Base-by-base conservation (phyloP, 2,888 invertebrate genomes). In the Allygus modestus region DNA sequence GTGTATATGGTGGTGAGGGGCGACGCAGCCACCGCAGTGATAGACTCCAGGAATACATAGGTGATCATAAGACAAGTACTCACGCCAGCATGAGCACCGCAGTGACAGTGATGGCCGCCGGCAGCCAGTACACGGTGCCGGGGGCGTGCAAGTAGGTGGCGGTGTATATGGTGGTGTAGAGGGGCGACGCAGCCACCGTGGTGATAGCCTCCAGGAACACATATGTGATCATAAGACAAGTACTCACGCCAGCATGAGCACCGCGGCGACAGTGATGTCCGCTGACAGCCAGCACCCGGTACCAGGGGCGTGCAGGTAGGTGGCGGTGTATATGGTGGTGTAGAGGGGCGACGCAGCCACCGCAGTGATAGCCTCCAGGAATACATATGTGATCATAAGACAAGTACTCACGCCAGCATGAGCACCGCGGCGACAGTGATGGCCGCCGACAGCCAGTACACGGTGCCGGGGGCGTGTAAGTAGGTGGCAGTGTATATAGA, bases 21-120 rank as follows among this genome's bases (percentile, higher is more conserved):
- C 5, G 71, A 9, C 11, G 71, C 26, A 1, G 20, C 37, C 33
- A 71, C 31, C 5, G 71, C 33, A 5, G 33, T 33, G 9, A 71
- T 33, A n/a, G 31, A 33, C 33, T 71, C 71, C 61, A 61, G 33
- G 37, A 71, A 71, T n/a, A n/a, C n/a, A n/a, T n/a, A n/a, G n/a
- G n/a, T n/a, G n/a, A n/a, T n/a, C n/a, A n/a, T n/a, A n/a, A n/a
- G n/a, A n/a, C n/a, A n/a, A n/a, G 37, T 33, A 75, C 73, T 75
- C 43, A 75, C 73, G 43, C 20, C 17, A 43, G 20, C 43, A 75
- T 5, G n/a, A 75, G 1, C 20, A 75, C 37, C 7, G n/a, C 7
- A 43, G 12, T n/a, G 17, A 11, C 15, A 31, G 28, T 33, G 31
- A 75, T n/a, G 43, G 4, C 73, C 0, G 73, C 43, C 5, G 33